Percentiles rank a stretch among this genome's conserved stretches.
Conservation (phyloP, 2,888 invertebrate genomes). For the Atethmia centrago region DNA sequence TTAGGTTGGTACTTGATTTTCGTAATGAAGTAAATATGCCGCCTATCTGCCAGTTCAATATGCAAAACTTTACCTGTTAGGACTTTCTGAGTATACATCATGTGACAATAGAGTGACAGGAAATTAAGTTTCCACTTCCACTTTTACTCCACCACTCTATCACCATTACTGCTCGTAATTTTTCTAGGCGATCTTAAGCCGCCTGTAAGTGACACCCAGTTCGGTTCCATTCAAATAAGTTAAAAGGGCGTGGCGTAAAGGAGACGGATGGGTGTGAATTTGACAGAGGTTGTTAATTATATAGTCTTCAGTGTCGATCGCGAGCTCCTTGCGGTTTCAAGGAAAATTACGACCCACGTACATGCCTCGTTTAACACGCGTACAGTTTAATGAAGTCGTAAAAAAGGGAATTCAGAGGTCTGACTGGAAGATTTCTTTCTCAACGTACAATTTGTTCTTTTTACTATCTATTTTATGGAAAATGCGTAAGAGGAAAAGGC, state of each 20-base stretch:
- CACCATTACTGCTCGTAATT: slow-evolving; percentile 35
- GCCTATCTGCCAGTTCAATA: not conserved
- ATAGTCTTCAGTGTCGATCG: slow-evolving; percentile 78
- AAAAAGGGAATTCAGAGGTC: slow-evolving; percentile 74
- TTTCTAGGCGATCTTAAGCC: slow-evolving; percentile 53
- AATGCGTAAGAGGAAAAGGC: slow-evolving; percentile 9
- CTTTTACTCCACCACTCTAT: slow-evolving; percentile 28
- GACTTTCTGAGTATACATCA: not conserved
- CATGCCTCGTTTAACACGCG: slow-evolving; percentile 79
- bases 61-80: not conserved
- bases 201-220: slow-evolving; percentile 66
- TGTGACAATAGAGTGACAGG: not conserved
- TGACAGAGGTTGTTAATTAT: slow-evolving; percentile 88
- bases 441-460: slow-evolving; percentile 46
- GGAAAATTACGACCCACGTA: slow-evolving; percentile 78
- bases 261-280: slow-evolving; percentile 84
- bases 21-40: not conserved
- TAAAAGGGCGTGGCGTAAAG: slow-evolving; percentile 67
- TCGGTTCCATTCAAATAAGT: slow-evolving; percentile 72
- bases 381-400: slow-evolving; percentile 78
- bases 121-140: slow-evolving; percentile 12
- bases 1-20: not conserved
- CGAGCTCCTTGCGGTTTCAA: slow-evolving; percentile 74
- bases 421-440: slow-evolving; percentile 68
- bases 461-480: slow-evolving; percentile 30